phyloP scores from a whole-genome alignment of 2,888 invertebrate genomes.

The Encarsia formosa region DNA sequence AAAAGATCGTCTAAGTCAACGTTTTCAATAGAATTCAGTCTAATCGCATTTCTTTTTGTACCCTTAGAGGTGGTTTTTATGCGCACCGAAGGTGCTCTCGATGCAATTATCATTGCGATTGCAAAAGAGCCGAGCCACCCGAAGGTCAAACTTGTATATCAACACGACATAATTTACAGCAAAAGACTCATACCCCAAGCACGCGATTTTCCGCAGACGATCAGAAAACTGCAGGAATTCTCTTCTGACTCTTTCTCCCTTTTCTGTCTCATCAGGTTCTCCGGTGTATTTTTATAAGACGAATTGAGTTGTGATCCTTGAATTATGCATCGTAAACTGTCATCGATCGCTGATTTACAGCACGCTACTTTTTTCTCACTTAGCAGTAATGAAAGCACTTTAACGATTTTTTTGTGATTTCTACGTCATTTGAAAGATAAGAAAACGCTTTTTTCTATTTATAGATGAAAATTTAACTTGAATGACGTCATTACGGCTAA shows the following conservation, averaged over 20 bases:
- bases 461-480: too few species aligned
- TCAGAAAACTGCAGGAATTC: too few species aligned
- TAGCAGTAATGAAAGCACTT: too few species aligned
- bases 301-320: constrained; percentile 5
- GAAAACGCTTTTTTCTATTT: too few species aligned
- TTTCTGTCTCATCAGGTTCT: constrained; percentile 15
- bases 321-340: background rate
- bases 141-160: constrained; percentile 20
- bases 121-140: constrained; percentile 16
- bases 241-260: too few species aligned
- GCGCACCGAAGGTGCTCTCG: constrained; percentile 16
- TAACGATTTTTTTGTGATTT: too few species aligned
- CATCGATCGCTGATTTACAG: constrained; percentile 7
- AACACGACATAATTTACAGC: constrained; percentile 14
- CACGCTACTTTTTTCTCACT: background rate
- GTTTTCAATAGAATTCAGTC: too few species aligned
- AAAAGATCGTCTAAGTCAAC: too few species aligned
- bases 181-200: background rate
- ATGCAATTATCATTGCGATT: constrained; percentile 26
- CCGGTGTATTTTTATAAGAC: constrained; percentile 12
- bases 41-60: too few species aligned
- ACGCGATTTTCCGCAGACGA: constrained; percentile 5
- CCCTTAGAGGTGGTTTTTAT: too few species aligned
- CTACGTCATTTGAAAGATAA: too few species aligned
- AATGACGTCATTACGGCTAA: too few species aligned